These are phyloP conservation scores for Forbesichthys agassizii DNA, from an alignment of 2,113 vertebrate species.

Conservation along the genomic window DNA sequence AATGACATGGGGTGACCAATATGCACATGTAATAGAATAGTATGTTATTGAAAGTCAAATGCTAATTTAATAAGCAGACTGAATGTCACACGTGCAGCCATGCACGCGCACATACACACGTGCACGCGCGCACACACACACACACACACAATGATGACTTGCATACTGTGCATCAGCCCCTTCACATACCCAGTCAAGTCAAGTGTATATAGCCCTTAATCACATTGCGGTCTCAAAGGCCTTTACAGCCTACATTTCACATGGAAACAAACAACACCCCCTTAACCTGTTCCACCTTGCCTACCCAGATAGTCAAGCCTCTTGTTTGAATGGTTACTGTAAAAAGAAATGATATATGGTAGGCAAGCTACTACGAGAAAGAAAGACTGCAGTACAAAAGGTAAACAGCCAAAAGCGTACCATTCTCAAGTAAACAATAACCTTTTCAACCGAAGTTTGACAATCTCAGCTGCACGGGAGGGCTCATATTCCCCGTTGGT, in stretches of 20 bases:
- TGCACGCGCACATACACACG: background rate
- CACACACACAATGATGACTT: background rate
- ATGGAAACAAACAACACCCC: no score
- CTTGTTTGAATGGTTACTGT: background rate
- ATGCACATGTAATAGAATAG: constrained; percentile 28
- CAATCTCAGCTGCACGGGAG: background rate
- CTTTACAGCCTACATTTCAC: no score
- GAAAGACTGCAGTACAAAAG: background rate
- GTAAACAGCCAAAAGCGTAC: background rate
- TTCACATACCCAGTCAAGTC: background rate
- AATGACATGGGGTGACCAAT: constrained; percentile 4
- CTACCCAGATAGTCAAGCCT: no score
- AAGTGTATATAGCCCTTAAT: background rate
- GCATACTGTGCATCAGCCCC: background rate
- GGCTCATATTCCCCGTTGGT: constrained; percentile 29
- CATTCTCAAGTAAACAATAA: no score
- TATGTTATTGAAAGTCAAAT: no score
- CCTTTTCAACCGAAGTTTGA: background rate
- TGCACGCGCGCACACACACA: background rate
- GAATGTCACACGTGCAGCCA: background rate
- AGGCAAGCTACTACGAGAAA: no score
- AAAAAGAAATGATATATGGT: no score
- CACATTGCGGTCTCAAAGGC: no score
- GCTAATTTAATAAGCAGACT: background rate
- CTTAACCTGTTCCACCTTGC: no score